Base-by-base conservation (phyloP, 2,113 vertebrate genomes). In the Triplophysa rosa region DNA sequence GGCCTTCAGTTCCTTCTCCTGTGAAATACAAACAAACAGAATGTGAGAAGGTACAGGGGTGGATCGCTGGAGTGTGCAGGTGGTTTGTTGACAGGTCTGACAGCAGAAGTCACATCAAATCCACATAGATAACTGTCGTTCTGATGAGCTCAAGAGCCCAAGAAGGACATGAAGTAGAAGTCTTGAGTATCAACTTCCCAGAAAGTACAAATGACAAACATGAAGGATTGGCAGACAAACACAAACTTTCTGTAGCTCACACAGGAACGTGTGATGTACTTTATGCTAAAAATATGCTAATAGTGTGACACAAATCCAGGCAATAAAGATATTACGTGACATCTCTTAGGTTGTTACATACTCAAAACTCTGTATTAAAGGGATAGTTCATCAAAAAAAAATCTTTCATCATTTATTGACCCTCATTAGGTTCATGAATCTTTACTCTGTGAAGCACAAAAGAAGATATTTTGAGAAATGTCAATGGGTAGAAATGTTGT, bases 1-100 rank as follows among this genome's bases (percentile, higher is more conserved):
- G 85, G 95, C 93, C 91, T 96, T 92, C 56, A 98, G 93, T 84
- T 98, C 96, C 88, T 94, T 94, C 70, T 96, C 95, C 96, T 97
- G 85, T 7, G 17, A 16, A 23, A 47, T n/a, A 61, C n/a, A 74
- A 23, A 65, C 52, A 82, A 40, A 62, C 42, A 49, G 1, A 16
- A 33, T 4, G 42, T 62, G 45, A 49, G 73, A 11, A 6, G 6
- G n/a, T 8, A 86, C 17, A 82, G 21, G 4, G 3, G 7, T 23
- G 5, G 26, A 52, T 11, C 4, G 16, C 19, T 23, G 16, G 6
- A 17, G 12, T 24, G 21, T 52, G 23, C 23, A 24, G 4, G 21
- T 1, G n/a, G 66, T 67, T 40, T 72, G 52, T 47, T 47, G 45
- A 47, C 45, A 12, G 45, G 45, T 10, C 45, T 47, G 3, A 47